These are phyloP conservation scores for Pungitius pungitius DNA, from an alignment of 2,113 vertebrate genomes.

Conservation along the genomic window DNA sequence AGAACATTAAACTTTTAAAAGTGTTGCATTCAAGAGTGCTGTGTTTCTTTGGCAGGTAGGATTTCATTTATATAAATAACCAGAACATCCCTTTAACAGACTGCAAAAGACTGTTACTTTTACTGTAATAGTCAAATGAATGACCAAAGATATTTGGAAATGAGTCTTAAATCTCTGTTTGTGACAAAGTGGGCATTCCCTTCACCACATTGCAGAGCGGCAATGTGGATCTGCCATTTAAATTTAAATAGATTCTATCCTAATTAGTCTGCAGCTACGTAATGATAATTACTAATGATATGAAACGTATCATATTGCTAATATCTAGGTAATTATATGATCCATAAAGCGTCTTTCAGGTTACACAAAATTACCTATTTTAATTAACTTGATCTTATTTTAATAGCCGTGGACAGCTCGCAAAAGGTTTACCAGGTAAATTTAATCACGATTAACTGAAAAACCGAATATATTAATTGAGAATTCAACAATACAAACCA, in stretches of 20 bases:
- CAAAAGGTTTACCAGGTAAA: slow-evolving; percentile 42
- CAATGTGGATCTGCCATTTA: slow-evolving; percentile 4
- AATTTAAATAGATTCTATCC: slow-evolving; percentile 10
- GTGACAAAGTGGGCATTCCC: slow-evolving; percentile 4
- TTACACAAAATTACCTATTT: slow-evolving; percentile 35
- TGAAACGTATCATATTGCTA: slow-evolving; percentile 26
- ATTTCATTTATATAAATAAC: slow-evolving; percentile 52
- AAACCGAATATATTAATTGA: slow-evolving; percentile 41
- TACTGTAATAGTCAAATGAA: slow-evolving; percentile 25
- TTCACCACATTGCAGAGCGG: background rate
- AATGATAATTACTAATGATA: slow-evolving; percentile 45
- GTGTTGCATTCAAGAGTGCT: slow-evolving; percentile 12
- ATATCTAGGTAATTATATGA: slow-evolving; percentile 27
- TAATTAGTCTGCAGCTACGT: slow-evolving; percentile 40
- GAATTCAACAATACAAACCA: slow-evolving; percentile 51
- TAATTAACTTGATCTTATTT: slow-evolving; percentile 7
- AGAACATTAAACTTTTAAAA: slow-evolving; percentile 42
- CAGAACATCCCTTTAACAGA: slow-evolving; percentile 17
- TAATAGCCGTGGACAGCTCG: background rate
- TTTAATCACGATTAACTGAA: slow-evolving; percentile 35
- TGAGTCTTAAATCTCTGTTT: background rate
- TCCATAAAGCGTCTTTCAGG: slow-evolving; percentile 16
- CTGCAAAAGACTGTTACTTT: slow-evolving; percentile 13
- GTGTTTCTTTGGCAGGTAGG: slow-evolving; percentile 36
- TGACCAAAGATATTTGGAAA: slow-evolving; percentile 39